Conservation (phyloP, 1,140 invertebrate species). For the Orussus abietinus region DNA sequence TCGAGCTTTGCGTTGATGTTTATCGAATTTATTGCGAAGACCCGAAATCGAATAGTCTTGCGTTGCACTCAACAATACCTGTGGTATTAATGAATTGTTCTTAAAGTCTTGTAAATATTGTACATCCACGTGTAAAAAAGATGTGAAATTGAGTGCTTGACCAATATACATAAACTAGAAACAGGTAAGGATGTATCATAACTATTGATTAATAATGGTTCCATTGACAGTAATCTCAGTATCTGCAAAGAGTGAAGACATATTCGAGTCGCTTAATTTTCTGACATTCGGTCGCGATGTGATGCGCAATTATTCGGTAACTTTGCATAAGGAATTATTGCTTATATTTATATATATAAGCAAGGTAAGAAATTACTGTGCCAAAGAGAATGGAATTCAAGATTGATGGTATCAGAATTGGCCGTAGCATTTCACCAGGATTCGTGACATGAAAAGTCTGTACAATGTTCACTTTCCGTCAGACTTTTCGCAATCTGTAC, state of each 20-base stretch:
- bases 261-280: conserved; percentile 3
- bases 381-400: too few species aligned
- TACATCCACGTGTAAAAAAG: conserved; percentile 27
- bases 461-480: too few species aligned
- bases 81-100: not conserved
- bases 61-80: not conserved
- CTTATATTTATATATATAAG: not conserved
- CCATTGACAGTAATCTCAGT: conserved; percentile 1
- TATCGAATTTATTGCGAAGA: too few species aligned
- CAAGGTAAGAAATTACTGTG: not conserved
- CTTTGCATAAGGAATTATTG: not conserved
- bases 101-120: conserved; percentile 28
- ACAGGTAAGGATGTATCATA: conserved; percentile 4
- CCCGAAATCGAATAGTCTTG: too few species aligned
- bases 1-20: too few species aligned
- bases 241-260: conserved; percentile 1
- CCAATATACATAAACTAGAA: conserved; percentile 23
- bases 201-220: conserved; percentile 1
- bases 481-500: too few species aligned
- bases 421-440: too few species aligned
- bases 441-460: too few species aligned
- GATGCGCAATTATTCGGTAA: not conserved
- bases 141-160: conserved; percentile 23
- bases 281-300: not conserved
- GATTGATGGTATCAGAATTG: too few species aligned